A percentile compares a stretch with the other conserved stretches of the same genome.
Evolutionary conservation across 2,888 invertebrate species (phyloP).

Genomic region (Drosophila fulvimacula): DNA sequence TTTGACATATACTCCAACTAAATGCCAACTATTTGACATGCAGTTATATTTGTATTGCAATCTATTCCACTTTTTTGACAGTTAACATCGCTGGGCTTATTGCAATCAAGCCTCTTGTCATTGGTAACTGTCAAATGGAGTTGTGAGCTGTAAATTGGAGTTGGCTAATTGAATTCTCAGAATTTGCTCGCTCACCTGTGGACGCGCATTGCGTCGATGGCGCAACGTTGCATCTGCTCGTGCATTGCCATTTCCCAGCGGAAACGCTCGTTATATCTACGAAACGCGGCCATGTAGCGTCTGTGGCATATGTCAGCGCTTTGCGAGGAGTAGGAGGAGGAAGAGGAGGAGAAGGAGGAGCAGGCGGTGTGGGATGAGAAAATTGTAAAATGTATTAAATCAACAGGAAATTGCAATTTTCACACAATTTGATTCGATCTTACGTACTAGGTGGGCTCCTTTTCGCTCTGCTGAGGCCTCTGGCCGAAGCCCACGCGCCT

Average conservation of each 20-base stretch:
- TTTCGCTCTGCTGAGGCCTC: constrained; percentile 57
- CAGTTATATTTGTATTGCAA: background rate
- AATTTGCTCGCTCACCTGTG: constrained; percentile 78
- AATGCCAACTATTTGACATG: background rate
- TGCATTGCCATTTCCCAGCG: constrained; percentile 83
- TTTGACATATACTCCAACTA: background rate
- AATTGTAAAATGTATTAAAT: constrained; percentile 74
- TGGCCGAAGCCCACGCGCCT: constrained; percentile 80
- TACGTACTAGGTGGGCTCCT: constrained; percentile 81
- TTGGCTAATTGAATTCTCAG: constrained; percentile 24
- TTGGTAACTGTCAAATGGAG: background rate
- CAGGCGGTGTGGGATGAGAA: background rate
- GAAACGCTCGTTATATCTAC: constrained; percentile 84
- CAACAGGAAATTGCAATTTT: constrained; percentile 81
- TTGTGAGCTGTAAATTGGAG: constrained; percentile 9
- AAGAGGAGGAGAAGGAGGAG: background rate
- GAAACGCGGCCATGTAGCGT: constrained; percentile 82
- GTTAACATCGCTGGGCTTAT: background rate
- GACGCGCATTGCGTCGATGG: constrained; percentile 84
- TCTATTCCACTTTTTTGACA: background rate
- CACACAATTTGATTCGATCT: constrained; percentile 76
- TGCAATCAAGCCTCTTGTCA: constrained; percentile 20
- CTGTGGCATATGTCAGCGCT: constrained; percentile 82
- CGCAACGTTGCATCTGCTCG: constrained; percentile 84
- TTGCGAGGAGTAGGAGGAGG: background rate